Conservation (phyloP, 2,113 vertebrate species). For the Rhineura floridana region DNA sequence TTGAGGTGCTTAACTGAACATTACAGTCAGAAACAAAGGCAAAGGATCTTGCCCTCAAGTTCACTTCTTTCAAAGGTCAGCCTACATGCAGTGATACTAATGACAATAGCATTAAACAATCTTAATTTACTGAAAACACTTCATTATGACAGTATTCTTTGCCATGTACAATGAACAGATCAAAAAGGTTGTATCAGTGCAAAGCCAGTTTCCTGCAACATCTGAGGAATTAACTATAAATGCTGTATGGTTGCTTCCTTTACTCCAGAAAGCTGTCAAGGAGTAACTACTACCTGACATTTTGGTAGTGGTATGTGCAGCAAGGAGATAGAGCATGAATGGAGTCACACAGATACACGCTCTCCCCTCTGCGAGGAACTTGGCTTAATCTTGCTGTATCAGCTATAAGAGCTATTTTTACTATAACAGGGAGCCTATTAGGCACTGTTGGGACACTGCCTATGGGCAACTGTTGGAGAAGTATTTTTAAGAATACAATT, state of each 20-base stretch:
- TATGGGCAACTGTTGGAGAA: background rate
- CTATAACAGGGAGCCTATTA: conserved; percentile 42
- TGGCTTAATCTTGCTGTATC: conserved; percentile 15
- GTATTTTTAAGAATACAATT: conserved; percentile 30
- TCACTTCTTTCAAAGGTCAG: conserved; percentile 13
- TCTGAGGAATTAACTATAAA: background rate
- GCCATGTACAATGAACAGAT: conserved; percentile 10
- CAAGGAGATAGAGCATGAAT: background rate
- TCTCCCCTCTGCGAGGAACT: conserved; percentile 23
- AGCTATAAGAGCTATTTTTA: conserved; percentile 28
- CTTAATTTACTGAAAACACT: background rate
- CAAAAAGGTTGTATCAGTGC: background rate
- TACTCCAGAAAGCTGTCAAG: background rate
- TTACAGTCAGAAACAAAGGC: background rate
- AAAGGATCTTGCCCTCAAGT: conserved; percentile 2
- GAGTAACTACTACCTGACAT: conserved; percentile 17
- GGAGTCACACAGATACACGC: background rate
- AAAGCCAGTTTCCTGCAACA: conserved; percentile 8
- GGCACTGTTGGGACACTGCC: background rate
- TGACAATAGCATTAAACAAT: background rate
- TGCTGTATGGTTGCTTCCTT: background rate
- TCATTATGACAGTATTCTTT: conserved; percentile 4
- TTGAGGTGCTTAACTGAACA: accelerated
- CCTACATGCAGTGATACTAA: background rate
- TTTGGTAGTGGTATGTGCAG: background rate